Percentiles rank a stretch among this genome's conserved stretches.
Evolutionary conservation across 2,888 invertebrate species (phyloP).

Genomic region (Plemyria rubiginata): DNA sequence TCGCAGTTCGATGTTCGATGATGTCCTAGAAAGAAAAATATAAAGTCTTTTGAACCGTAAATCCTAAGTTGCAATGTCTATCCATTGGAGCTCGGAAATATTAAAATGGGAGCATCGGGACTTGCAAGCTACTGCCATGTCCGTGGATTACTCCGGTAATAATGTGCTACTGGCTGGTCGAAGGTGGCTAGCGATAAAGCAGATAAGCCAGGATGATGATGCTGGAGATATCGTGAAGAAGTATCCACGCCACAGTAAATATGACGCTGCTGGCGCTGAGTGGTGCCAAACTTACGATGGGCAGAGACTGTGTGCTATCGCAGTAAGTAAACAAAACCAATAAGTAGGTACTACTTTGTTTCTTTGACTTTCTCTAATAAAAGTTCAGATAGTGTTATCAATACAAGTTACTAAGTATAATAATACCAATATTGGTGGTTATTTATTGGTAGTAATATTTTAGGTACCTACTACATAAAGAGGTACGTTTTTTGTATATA

Average conservation of each 20-base stretch:
- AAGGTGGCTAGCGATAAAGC: constrained; percentile 90
- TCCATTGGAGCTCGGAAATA: constrained; percentile 81
- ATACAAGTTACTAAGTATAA: too few relatives aligned
- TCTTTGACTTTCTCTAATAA: neutral
- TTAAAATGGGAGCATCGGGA: constrained; percentile 91
- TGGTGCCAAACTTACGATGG: constrained; percentile 94
- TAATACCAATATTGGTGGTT: too few relatives aligned
- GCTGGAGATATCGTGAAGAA: constrained; percentile 89
- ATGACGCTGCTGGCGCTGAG: constrained; percentile 96
- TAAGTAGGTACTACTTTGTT: neutral
- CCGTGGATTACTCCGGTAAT: constrained; percentile 93
- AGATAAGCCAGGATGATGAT: constrained; percentile 89
- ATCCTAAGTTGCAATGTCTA: constrained; percentile 59
- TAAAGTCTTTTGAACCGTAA: neutral
- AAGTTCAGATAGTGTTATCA: too few relatives aligned
- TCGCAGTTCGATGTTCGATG: too few relatives aligned
- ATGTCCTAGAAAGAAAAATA: too few relatives aligned
- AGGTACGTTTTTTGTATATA: too few relatives aligned
- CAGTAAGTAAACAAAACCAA: constrained; percentile 81
- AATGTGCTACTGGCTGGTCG: constrained; percentile 94
- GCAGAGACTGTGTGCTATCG: constrained; percentile 93
- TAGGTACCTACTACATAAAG: too few relatives aligned
- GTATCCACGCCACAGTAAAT: constrained; percentile 95
- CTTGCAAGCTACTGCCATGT: constrained; percentile 96
- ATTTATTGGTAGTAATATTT: too few relatives aligned